phyloP scores from a whole-genome alignment of 2,888 invertebrate genomes.

The Micropterix aruncella region DNA sequence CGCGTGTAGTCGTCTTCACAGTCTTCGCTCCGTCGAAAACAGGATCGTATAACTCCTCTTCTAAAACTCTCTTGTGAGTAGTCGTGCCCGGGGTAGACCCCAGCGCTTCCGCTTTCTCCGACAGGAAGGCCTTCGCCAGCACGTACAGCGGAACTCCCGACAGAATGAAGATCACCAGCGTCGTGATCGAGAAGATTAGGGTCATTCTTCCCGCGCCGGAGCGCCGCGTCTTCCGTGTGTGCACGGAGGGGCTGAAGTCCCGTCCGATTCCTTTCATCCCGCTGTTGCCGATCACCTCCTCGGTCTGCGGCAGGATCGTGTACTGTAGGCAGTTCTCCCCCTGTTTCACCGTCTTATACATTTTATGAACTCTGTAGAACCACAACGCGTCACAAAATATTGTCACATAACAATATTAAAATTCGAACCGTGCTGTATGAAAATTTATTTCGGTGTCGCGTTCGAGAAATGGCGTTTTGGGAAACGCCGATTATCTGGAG shows the following conservation, averaged over 20 bases:
- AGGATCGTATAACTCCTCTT: not conserved
- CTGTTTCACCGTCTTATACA: conserved; percentile 64
- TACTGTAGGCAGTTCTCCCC: conserved; percentile 63
- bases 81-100: not conserved
- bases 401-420: no score
- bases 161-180: conserved; percentile 15
- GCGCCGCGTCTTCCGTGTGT: conserved; percentile 25
- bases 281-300: conserved; percentile 46
- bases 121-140: not conserved
- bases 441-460: no score
- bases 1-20: not conserved
- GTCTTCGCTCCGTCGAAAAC: not conserved
- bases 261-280: conserved; percentile 39
- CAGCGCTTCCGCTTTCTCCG: not conserved
- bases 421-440: no score
- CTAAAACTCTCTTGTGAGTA: not conserved
- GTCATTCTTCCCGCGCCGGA: conserved; percentile 10
- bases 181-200: conserved; percentile 19
- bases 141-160: not conserved
- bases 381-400: no score
- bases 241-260: conserved; percentile 35
- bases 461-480: no score
- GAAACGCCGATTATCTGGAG: no score
- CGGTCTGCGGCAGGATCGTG: conserved; percentile 58
- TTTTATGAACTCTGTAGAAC: no score